Base-by-base conservation (phyloP, 2,113 vertebrate genomes). In the Grallaria varia region DNA sequence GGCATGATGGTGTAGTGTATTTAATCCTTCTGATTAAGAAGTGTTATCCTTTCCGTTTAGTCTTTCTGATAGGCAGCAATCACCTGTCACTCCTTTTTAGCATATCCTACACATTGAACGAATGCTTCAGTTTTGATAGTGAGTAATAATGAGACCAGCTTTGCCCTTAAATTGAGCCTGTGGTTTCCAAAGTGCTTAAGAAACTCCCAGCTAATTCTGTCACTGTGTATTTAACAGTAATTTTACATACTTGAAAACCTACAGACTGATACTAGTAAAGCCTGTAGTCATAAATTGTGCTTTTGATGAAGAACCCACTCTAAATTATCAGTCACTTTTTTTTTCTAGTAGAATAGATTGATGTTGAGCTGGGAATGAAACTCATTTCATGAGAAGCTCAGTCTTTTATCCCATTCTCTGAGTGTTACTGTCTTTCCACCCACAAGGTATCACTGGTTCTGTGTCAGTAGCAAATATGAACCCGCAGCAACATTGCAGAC, bases 1-100 rank as follows among this genome's bases (percentile, higher is more conserved):
- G 87, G 55, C 14, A 4, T 69, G 27, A 14, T 64, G 63, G 24
- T 69, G 18, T 20, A 47, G 55, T 37, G 73, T 63, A n/a, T 62
- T 93, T 85, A 91, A 93, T 90, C 78, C 71, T n/a, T 59, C 45
- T 73, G 71, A 82, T 76, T 79, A 68, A 79, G 78, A 63, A 84
- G 60, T 24, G n/a, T 45, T 90, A 53, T 66, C 71, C 63, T 80
- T 74, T 83, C 30, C 55, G 42, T 89, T 80, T 55, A 62, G 88
- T 55, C 71, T 68, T 71, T 86, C 30, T 85, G 63, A 77, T 73
- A 67, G 47, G 39, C 76, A 94, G 79, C 60, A 83, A 27, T 88
- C 75, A 84, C 37, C 37, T 93, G 85, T 71, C 60, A 56, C 35
- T 92, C 20, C 30, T 80, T 80, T 90, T 69, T 76, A 88, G 24